Base-by-base conservation (phyloP, 2,888 invertebrate genomes). In the Timandra comae region DNA sequence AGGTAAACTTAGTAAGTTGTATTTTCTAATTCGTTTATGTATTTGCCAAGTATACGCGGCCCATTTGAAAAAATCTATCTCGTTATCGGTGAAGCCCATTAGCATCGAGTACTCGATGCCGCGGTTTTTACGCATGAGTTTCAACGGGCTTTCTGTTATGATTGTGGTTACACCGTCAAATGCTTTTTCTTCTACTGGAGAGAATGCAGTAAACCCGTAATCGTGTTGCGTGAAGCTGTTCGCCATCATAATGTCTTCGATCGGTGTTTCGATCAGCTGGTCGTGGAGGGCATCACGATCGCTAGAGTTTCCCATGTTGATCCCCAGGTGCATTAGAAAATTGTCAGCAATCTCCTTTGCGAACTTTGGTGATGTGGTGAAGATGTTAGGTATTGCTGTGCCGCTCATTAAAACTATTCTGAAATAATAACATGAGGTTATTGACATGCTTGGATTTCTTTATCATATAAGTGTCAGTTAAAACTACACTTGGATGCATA, bases 301-400 rank as follows among this genome's bases (percentile, higher is more conserved):
- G 0, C 44, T 46, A 11, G 52, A 38, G 6, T 16, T 16, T 16
- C n/a, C n/a, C n/a, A n/a, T n/a, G 27, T 43, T 48, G 22, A 54
- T 46, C 21, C 52, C 88, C 84, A 89, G 27, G 2, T 25, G 35
- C 54, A 57, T 41, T 63, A 75, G 30, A 26, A 55, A 52, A 0
- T 33, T 30, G 3, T 34, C 24, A 7, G 46, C 42, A 3, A 52
- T 24, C 4, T 34, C 36, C n/a, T 50, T 35, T 2, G 51, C 46
- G 30, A 38, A 40, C 6, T 26, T 33, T 4, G 48, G 44, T 7
- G 52, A 51, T 7, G 46, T 8, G 12, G 30, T 44, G 34, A 41
- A 52, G 16, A 35, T 43, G n/a, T 41, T 44, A 3, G 49, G 46
- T 10, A 47, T 38, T 1, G 46, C 48, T 5, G 43, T 42, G 19